Percentiles rank a stretch among this genome's conserved stretches.
Evolutionary conservation across 2,113 vertebrate species (phyloP).

Genomic region (Thunnus maccoyii): DNA sequence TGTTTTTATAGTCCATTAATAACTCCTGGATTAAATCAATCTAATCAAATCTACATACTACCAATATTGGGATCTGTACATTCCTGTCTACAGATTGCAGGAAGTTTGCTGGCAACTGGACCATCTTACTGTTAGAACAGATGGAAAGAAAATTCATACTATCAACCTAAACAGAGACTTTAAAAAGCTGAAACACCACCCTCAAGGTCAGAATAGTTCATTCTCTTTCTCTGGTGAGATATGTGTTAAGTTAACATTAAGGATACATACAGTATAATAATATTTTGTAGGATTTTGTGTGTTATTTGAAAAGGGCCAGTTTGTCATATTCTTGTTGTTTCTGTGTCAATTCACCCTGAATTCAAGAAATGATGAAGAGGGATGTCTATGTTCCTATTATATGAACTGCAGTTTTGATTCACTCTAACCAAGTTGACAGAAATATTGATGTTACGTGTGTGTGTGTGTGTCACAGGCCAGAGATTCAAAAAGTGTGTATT

Average conservation of each 20-base stretch:
- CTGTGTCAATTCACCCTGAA: neutral
- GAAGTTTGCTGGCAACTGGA: constrained; percentile 57
- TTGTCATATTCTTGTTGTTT: neutral
- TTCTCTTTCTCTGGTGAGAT: neutral
- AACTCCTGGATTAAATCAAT: too few species aligned
- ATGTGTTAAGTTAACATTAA: too few species aligned
- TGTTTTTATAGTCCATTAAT: too few species aligned
- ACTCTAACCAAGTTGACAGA: neutral
- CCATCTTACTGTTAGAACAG: constrained; percentile 18
- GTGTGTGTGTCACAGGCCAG: neutral
- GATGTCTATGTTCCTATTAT: neutral
- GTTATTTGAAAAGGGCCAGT: neutral
- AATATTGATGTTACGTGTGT: neutral
- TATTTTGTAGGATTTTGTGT: neutral
- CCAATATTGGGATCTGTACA: neutral
- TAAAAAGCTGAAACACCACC: neutral
- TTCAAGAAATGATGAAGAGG: neutral
- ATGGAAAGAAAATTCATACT: constrained; percentile 14
- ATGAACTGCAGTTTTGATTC: neutral
- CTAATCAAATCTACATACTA: too few species aligned
- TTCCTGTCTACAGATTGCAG: constrained; percentile 36
- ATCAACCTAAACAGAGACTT: neutral
- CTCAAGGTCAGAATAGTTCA: neutral
- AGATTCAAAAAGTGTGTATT: neutral
- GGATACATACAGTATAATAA: neutral